Conservation (phyloP, 1,140 invertebrate species). For the Drosophila sucinea region DNA sequence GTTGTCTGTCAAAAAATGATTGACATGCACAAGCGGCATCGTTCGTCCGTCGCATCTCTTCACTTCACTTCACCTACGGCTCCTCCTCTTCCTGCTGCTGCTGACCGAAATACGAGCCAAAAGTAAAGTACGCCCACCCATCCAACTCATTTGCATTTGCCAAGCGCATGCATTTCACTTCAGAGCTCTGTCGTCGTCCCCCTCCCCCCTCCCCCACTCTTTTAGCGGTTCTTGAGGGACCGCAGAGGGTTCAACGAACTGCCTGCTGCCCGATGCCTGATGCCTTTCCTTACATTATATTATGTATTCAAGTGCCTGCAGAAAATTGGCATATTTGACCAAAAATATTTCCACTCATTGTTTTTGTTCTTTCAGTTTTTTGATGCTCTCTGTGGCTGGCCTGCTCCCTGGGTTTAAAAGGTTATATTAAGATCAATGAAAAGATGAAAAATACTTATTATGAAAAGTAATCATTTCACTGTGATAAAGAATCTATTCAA, state of each 20-base stretch:
- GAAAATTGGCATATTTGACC: constrained; percentile 57
- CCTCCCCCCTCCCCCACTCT: background rate
- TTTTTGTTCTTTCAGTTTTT: no score
- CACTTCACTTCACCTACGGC: constrained; percentile 23
- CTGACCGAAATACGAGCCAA: constrained; percentile 40
- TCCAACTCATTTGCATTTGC: constrained; percentile 64
- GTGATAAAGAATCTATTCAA: no score
- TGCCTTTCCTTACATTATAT: constrained; percentile 22
- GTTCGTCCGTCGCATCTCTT: constrained; percentile 16
- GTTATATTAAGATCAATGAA: no score
- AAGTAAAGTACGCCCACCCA: constrained; percentile 61
- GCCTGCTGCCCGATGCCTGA: background rate
- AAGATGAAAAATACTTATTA: constrained; percentile 9
- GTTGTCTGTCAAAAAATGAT: constrained; percentile 68
- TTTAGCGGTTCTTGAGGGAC: constrained; percentile 5
- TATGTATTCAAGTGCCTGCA: constrained; percentile 47
- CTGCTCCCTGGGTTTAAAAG: no score
- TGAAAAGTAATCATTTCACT: background rate
- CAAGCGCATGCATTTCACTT: constrained; percentile 38
- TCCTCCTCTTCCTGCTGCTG: background rate
- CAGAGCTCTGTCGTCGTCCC: background rate
- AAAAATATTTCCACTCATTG: constrained; percentile 25
- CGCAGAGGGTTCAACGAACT: constrained; percentile 42
- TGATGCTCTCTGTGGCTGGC: no score
- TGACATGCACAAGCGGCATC: constrained; percentile 71